Base-by-base conservation (phyloP, 2,797 vertebrate genomes). In the Macropus fuliginosus region DNA sequence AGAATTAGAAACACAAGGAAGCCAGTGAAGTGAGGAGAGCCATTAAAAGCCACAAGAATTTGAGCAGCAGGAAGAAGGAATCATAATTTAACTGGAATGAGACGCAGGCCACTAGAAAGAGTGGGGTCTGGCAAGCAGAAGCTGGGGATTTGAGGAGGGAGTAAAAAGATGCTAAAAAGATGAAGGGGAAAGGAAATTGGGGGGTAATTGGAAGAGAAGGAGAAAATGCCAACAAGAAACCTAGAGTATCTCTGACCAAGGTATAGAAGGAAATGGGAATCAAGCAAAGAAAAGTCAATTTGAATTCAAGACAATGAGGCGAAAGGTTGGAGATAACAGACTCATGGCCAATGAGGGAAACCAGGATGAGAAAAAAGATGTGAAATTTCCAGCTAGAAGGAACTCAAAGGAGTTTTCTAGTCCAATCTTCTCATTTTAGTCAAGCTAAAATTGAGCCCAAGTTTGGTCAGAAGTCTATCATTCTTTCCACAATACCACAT, bases 31-130 rank as follows among this genome's bases (percentile, higher is more conserved):
- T 4, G 27, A 55, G 81, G 56, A 40, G 66, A n/a, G 50, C 74
- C n/a, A 46, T 94, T 55, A 0, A 0, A 18, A 21, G 93, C 24
- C 0, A 0, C 5, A 56, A 56, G 27, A 0, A 1, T 0, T 0
- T 46, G 91, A 87, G 56, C 21, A 9, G 54, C 10, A 3, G 55
- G 56, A 46, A 57, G 34, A 74, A 87, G 40, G 90, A 54, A 66
- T 56, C 55, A 12, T 81, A 81, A 81, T 81, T 81, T 81, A 46
- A 81, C 40, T 81, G 0, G 24, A 24, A 29, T 14, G 1, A 13
- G 14, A n/a, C 4, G n/a, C 52, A 66, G 29, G 12, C 24, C 29
- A 90, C 59, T 4, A 27, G 9, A 93, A 93, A 28, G 91, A 14
- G 0, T n/a, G 13, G 0, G 21, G 27, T 62, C 4, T 29, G n/a